Percentiles rank a stretch among this genome's conserved stretches.
phyloP scores from a whole-genome alignment of 2,797 vertebrate genomes.

The Phyllotis vaccarum region DNA sequence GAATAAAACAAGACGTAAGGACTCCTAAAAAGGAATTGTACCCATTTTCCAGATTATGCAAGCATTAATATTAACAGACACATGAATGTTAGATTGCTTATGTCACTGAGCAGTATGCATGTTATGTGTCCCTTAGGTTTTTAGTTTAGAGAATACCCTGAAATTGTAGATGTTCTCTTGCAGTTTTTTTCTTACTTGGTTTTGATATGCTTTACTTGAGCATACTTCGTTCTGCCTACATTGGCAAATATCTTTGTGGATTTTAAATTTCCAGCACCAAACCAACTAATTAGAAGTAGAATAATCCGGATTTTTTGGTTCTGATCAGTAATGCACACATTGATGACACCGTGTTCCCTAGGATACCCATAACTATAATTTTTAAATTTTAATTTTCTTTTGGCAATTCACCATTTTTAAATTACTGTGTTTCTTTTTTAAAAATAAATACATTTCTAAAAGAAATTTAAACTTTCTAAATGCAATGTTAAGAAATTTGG shows the following conservation, averaged over 20 bases:
- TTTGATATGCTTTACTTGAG: background rate
- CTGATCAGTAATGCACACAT: background rate
- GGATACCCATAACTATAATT: background rate
- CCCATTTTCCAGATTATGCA: constrained; percentile 7
- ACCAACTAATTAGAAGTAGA: background rate
- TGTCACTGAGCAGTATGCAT: background rate
- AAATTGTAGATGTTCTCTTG: background rate
- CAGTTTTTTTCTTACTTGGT: constrained; percentile 44
- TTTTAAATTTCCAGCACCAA: background rate
- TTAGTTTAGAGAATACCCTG: constrained; percentile 6
- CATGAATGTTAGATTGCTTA: background rate
- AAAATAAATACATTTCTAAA: background rate
- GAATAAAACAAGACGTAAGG: constrained; percentile 21
- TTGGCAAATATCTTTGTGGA: background rate
- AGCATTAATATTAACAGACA: constrained; percentile 39
- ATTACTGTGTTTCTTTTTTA: background rate
- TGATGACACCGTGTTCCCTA: background rate
- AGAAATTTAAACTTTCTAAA: background rate
- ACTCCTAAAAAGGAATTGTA: background rate
- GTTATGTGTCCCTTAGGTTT: background rate
- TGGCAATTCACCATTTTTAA: background rate
- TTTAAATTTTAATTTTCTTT: constrained; percentile 35
- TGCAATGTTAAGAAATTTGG: background rate
- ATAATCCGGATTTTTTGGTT: background rate
- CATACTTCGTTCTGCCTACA: background rate